Evolutionary conservation across 2,888 invertebrate species (phyloP), one percentile per base, ranked within the genome.

Genomic region (Callyntrura sp.): DNA sequence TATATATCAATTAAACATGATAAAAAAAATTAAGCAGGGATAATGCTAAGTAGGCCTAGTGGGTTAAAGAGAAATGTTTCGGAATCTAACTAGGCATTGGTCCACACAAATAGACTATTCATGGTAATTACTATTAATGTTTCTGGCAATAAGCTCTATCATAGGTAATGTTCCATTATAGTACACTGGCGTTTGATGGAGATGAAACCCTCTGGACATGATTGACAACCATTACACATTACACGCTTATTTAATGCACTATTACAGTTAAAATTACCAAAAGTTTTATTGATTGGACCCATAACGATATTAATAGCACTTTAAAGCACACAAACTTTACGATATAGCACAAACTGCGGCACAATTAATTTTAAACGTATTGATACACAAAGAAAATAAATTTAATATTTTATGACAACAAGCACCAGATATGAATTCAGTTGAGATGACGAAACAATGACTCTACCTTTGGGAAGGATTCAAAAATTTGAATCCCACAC

Each of bases 271-370:
- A 78, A 78, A 43, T 45, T 23, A 81, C 43, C 81, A 81, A 43
- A 57, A 28, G 62, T 62, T 81, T 60, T 81, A 86, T 84, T 84
- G 55, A 84, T 86, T 86, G 86, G 86, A 86, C 86, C 86, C 79
- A 79, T 65, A 65, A 12, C 20, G 14, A 43, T 60, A 62, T 17
- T n/a, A 25, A 48, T 11, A 28, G 78, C 55, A 78, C 55, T 51
- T 55, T 48, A 78, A 25, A 28, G 85, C 76, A 78, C 85, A 68
- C 25, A 65, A 65, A 20, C 17, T 35, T 65, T 55, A 85, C 87
- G 81, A 73, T 81, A 87, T 81, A 87, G 87, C 87, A 87, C 87
- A 87, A 87, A 68, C 79, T 57, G 81, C 43, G 87, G 87, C 87
- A 87, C 87, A 87, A 87, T 73, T 87, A 87, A 87, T 86, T 85